These are phyloP conservation scores for Falco berigora DNA, from an alignment of 2,797 vertebrate genomes.

Conservation along the genomic window DNA sequence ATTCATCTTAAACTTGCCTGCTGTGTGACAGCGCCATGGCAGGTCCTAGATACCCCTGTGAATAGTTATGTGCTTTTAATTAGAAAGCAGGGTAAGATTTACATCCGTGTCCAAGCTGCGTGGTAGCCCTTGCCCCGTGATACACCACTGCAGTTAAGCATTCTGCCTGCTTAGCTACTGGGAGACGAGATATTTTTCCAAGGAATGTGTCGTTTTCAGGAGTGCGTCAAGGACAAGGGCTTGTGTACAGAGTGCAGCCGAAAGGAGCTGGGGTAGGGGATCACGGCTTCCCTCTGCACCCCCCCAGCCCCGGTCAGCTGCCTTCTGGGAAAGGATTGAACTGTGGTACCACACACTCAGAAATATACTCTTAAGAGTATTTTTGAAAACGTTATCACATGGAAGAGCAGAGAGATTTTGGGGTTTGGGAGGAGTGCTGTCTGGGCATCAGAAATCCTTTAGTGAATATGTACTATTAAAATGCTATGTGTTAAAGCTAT, in stretches of 20 bases:
- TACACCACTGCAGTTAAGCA: not conserved
- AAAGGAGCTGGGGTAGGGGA: not conserved
- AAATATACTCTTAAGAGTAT: not conserved
- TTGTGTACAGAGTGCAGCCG: not conserved
- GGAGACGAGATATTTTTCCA: not conserved
- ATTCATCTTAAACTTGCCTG: not conserved
- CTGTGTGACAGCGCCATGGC: not conserved
- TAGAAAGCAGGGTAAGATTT: not conserved
- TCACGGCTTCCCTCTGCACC: not conserved
- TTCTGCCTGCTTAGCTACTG: not conserved
- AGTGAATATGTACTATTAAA: not conserved
- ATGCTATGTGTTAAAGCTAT: rapidly evolving
- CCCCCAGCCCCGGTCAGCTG: not conserved
- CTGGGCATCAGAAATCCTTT: not conserved
- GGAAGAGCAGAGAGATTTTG: not conserved
- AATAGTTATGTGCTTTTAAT: not conserved
- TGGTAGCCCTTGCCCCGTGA: not conserved
- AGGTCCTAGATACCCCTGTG: not conserved
- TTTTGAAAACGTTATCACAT: not conserved
- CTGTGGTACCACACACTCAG: too few species aligned
- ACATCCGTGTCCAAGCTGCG: rapidly evolving
- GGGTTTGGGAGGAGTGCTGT: not conserved
- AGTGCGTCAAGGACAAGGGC: not conserved
- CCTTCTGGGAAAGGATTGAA: not conserved
- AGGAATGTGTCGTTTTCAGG: not conserved